Evolutionary conservation across 2,797 vertebrate genomes (phyloP).

Genomic region (Trematomus bernacchii): DNA sequence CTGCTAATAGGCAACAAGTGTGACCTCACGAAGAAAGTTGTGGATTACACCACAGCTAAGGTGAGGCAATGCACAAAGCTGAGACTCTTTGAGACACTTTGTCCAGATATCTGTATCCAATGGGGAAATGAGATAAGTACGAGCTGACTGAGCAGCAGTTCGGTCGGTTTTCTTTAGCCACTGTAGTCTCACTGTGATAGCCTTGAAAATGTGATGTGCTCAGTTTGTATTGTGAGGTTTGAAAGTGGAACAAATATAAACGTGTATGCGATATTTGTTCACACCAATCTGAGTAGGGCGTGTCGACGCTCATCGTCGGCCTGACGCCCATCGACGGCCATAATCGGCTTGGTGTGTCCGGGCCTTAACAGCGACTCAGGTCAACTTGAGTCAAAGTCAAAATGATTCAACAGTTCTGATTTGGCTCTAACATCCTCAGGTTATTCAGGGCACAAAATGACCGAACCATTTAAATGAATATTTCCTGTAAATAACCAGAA

Average conservation of each 20-base stretch:
- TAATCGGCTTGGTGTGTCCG: too few relatives aligned
- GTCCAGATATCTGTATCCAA: not conserved
- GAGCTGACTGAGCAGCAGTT: not conserved
- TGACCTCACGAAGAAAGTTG: slow-evolving; percentile 97
- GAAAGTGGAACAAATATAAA: too few relatives aligned
- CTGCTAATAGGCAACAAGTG: slow-evolving; percentile 97
- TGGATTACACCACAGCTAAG: slow-evolving; percentile 98
- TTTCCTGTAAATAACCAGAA: too few relatives aligned
- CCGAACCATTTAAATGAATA: not conserved
- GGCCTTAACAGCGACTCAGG: too few relatives aligned
- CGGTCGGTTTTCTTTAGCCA: not conserved
- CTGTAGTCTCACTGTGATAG: not conserved
- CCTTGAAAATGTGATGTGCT: not conserved
- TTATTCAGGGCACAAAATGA: not conserved
- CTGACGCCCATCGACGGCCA: too few relatives aligned
- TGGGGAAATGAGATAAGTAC: not conserved
- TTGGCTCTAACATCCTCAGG: too few relatives aligned
- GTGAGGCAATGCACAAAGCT: slow-evolving; percentile 64
- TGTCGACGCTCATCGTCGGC: too few relatives aligned
- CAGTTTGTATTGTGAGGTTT: not conserved
- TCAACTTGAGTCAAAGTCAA: too few relatives aligned
- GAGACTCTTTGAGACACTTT: not conserved
- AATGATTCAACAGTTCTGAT: too few relatives aligned
- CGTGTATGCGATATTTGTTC: too few relatives aligned
- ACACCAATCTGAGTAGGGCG: too few relatives aligned